Conservation (phyloP, 2,113 vertebrate genomes). For the Caretta caretta region DNA sequence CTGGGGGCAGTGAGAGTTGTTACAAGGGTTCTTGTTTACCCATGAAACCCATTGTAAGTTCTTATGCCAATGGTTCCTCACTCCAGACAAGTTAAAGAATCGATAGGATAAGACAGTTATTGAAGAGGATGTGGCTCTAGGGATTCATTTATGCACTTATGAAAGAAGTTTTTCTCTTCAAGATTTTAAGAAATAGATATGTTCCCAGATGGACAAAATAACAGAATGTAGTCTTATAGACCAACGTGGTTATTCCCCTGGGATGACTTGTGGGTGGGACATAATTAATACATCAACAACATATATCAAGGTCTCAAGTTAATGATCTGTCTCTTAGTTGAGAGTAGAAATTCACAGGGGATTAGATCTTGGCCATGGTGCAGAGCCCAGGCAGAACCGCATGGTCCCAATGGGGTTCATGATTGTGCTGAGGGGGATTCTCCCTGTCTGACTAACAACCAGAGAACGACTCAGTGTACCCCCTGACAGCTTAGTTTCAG, state of each 20-base stretch:
- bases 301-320: background rate
- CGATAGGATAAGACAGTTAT: constrained; percentile 7
- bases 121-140: background rate
- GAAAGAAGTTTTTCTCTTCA: constrained; percentile 10
- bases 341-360: background rate
- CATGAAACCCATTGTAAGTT: background rate
- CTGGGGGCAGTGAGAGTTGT: background rate
- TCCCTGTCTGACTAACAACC: background rate
- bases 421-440: background rate
- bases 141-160: constrained; percentile 13
- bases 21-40: background rate
- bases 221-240: background rate
- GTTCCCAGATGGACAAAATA: constrained; percentile 37
- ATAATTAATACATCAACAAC: background rate
- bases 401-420: background rate
- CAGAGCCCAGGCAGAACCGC: background rate
- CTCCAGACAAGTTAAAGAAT: background rate
- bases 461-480: background rate
- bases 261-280: background rate
- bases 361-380: background rate
- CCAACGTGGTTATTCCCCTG: background rate
- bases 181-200: constrained; percentile 49
- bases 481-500: background rate
- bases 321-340: background rate
- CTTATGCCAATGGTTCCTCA: background rate